Conservation (phyloP, 2,797 vertebrate genomes). For the Hafferia zeledoni region DNA sequence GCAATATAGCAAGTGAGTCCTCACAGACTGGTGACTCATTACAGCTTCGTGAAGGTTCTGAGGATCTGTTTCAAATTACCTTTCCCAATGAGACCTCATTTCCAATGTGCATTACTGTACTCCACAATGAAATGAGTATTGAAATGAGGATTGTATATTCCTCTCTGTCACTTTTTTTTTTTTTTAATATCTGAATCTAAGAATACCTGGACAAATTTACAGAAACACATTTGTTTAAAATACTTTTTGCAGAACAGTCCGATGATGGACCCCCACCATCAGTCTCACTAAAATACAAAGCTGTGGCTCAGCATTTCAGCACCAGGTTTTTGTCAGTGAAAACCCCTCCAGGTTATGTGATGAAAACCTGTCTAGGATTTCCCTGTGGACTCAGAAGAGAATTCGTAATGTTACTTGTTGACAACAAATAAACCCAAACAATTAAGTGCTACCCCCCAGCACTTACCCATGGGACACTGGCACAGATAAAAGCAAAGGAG, state of each 20-base stretch:
- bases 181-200: neutral
- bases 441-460: neutral
- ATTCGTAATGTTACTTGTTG: neutral
- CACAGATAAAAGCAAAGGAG: neutral
- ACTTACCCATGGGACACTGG: neutral
- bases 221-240: neutral
- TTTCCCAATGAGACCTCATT: constrained; percentile 64
- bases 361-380: constrained; percentile 5
- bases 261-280: neutral
- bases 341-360: neutral
- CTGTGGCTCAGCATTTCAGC: neutral
- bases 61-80: constrained; percentile 53
- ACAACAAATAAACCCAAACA: constrained; percentile 29
- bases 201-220: constrained; percentile 17
- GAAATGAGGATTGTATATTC: constrained; percentile 34
- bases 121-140: constrained; percentile 43
- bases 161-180: neutral
- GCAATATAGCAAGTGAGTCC: constrained; percentile 52
- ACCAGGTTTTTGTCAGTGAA: neutral
- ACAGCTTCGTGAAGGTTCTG: constrained; percentile 47
- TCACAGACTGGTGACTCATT: constrained; percentile 51
- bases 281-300: neutral
- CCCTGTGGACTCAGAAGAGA: neutral
- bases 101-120: constrained; percentile 37
- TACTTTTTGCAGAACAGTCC: neutral